phyloP scores from a whole-genome alignment of 2,888 invertebrate species.

The Balanococcus diminutus region DNA sequence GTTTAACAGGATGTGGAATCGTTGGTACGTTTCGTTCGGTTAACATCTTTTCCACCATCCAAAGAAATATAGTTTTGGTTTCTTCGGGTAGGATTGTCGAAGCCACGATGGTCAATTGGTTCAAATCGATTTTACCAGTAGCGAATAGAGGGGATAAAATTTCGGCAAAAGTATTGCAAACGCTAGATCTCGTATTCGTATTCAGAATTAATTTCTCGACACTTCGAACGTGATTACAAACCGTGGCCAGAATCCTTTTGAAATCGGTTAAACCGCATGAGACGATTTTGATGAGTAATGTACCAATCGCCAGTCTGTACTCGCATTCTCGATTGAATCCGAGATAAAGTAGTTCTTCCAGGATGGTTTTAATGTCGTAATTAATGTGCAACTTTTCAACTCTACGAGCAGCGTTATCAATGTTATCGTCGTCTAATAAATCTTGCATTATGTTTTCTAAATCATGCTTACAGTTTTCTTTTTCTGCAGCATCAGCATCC shows the following conservation, averaged over 20 bases:
- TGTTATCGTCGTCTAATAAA: neutral
- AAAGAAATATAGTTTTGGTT: constrained; percentile 44
- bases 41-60: constrained; percentile 21
- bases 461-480: neutral
- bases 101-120: constrained; percentile 22
- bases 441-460: constrained; percentile 17
- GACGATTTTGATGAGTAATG: neutral
- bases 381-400: constrained; percentile 4
- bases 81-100: constrained; percentile 34
- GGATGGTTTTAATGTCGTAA: constrained; percentile 10
- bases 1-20: neutral
- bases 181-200: constrained; percentile 18
- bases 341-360: constrained; percentile 34
- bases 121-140: neutral
- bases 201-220: constrained; percentile 33
- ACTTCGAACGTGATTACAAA: constrained; percentile 15
- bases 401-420: constrained; percentile 4
- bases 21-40: neutral
- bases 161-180: constrained; percentile 42
- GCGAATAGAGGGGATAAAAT: constrained; percentile 26
- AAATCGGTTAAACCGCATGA: neutral
- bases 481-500: constrained; percentile 3
- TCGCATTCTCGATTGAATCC: constrained; percentile 32
- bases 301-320: constrained; percentile 6
- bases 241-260: neutral